Conservation (phyloP, 2,113 vertebrate species). For the Malurus cyaneus region DNA sequence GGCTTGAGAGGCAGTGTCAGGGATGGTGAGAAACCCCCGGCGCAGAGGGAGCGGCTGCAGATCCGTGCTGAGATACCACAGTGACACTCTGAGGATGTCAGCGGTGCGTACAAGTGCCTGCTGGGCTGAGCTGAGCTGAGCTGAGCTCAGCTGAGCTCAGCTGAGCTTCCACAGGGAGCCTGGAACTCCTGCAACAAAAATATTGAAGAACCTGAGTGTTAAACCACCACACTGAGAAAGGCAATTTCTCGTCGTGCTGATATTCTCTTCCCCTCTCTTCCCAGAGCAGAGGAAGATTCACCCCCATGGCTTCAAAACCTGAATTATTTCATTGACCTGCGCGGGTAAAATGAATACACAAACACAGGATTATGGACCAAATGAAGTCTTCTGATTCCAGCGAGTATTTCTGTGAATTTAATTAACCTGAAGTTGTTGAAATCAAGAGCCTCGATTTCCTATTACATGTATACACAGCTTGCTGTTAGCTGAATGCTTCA, state of each 20-base stretch:
- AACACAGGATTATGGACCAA: background rate
- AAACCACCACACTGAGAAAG: rapidly evolving
- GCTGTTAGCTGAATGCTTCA: background rate
- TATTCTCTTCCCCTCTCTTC: background rate
- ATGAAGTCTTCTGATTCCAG: background rate
- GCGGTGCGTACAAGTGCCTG: background rate
- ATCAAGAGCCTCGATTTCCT: rapidly evolving
- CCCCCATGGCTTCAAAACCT: background rate
- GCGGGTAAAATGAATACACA: rapidly evolving
- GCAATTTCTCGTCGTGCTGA: background rate
- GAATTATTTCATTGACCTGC: background rate
- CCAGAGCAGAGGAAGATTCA: background rate
- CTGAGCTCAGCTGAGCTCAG: background rate
- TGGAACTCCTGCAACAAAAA: background rate
- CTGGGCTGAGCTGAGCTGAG: background rate
- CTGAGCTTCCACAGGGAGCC: rapidly evolving
- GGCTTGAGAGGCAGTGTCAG: conserved; percentile 42
- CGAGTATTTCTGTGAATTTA: background rate
- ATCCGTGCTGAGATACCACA: background rate
- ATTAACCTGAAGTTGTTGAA: background rate
- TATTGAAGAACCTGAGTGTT: too few species aligned
- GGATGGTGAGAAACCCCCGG: conserved; percentile 32
- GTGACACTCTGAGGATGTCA: background rate
- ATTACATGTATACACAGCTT: background rate
- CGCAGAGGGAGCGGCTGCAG: background rate